Conservation (phyloP, 2,113 vertebrate genomes). For the Promerops cafer region DNA sequence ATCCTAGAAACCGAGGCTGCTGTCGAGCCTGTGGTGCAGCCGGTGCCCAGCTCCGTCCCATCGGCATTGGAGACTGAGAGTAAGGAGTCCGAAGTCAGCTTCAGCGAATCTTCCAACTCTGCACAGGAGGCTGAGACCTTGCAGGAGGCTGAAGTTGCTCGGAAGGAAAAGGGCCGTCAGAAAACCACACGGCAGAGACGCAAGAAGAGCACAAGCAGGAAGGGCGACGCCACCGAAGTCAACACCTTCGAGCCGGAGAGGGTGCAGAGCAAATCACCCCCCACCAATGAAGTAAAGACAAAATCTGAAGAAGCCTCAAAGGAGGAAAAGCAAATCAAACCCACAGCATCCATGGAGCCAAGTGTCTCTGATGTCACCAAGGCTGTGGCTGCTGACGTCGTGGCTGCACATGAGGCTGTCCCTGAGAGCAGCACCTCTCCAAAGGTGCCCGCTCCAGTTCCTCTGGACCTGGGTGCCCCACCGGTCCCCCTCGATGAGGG, state of each 20-base stretch:
- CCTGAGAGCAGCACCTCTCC: constrained; percentile 46
- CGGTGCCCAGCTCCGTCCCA: neutral
- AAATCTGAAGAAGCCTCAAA: constrained; percentile 30
- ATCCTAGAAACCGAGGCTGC: constrained; percentile 70
- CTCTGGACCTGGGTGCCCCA: neutral
- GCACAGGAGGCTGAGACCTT: constrained; percentile 58
- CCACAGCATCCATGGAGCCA: neutral
- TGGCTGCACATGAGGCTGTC: neutral
- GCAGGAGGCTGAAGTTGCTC: constrained; percentile 73
- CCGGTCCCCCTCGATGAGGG: constrained; percentile 10
- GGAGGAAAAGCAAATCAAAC: constrained; percentile 56
- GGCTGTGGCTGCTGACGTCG: neutral
- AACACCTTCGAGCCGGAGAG: constrained; percentile 60
- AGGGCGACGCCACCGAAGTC: constrained; percentile 49
- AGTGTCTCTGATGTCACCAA: neutral
- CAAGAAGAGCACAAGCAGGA: constrained; percentile 78
- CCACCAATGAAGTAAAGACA: neutral
- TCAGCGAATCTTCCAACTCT: constrained; percentile 50
- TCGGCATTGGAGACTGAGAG: neutral
- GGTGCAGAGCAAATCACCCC: constrained; percentile 45
- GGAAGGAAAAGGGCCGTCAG: constrained; percentile 82
- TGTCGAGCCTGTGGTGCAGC: constrained; percentile 23
- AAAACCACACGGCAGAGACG: constrained; percentile 80
- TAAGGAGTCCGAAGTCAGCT: constrained; percentile 72
- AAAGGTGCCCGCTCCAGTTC: neutral